Conservation (phyloP, 2,888 invertebrate genomes). For the Bombylius major region DNA sequence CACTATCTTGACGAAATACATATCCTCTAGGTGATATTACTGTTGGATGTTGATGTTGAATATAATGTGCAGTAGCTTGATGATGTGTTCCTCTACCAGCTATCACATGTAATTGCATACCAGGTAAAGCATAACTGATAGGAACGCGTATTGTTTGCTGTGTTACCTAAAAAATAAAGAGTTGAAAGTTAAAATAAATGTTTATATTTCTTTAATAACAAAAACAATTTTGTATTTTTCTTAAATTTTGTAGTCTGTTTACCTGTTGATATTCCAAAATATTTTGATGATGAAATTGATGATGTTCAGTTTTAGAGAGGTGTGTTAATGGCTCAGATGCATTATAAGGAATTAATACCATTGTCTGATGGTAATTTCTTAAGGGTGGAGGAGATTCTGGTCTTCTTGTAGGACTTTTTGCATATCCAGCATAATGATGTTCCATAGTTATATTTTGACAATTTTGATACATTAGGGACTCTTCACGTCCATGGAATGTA, state of each 20-base stretch:
- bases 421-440: conserved; percentile 31
- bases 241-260: conserved; percentile 7
- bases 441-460: conserved; percentile 29
- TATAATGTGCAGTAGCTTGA: conserved; percentile 25
- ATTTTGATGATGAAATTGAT: conserved; percentile 33
- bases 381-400: conserved; percentile 61
- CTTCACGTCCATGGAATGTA: conserved; percentile 32
- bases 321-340: conserved; percentile 34
- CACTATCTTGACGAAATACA: conserved; percentile 14
- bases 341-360: conserved; percentile 56
- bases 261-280: conserved; percentile 38
- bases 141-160: conserved; percentile 40
- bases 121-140: conserved; percentile 37
- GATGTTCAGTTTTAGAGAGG: conserved; percentile 30
- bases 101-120: conserved; percentile 39
- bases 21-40: conserved; percentile 7
- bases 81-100: conserved; percentile 25
- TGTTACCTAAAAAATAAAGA: conserved; percentile 24
- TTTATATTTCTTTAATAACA: too few species aligned
- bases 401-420: conserved; percentile 37
- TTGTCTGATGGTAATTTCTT: conserved; percentile 53
- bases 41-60: conserved; percentile 20
- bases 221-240: too few species aligned
- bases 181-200: neutral
- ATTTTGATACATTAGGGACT: conserved; percentile 33